Percentiles rank a stretch among this genome's conserved stretches.
phyloP scores from a whole-genome alignment of 2,797 vertebrate genomes.

The Cephalopachus bancanus region DNA sequence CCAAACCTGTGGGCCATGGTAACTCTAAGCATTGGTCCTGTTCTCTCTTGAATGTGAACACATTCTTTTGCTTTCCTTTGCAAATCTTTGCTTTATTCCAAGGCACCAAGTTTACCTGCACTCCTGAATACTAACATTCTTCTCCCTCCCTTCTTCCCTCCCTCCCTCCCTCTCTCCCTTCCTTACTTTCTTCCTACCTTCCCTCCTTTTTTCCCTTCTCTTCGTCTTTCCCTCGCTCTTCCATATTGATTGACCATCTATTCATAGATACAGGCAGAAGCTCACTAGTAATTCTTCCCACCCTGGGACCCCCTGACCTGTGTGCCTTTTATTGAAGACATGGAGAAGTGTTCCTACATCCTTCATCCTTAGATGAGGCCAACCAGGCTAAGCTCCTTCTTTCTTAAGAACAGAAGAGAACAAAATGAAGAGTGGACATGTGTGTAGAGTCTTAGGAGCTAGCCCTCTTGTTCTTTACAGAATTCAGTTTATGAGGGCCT shows the following conservation, averaged over 20 bases:
- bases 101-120: no score
- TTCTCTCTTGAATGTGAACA: no score
- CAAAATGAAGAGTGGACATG: background rate
- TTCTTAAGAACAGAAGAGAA: background rate
- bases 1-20: no score
- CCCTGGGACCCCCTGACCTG: background rate
- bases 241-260: background rate
- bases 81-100: no score
- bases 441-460: background rate
- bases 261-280: background rate
- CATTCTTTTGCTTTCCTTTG: no score
- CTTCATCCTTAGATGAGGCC: background rate
- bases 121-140: background rate
- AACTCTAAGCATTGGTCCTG: no score
- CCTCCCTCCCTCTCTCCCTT: background rate
- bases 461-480: background rate
- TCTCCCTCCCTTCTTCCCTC: background rate
- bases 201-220: background rate
- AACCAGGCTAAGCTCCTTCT: background rate
- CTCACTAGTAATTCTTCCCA: background rate
- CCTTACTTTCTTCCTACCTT: no score
- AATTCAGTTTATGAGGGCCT: background rate
- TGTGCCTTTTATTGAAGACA: background rate
- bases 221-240: background rate
- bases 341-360: background rate